Base-by-base conservation (phyloP, 2,888 invertebrate genomes). In the Matsumyia berberina region DNA sequence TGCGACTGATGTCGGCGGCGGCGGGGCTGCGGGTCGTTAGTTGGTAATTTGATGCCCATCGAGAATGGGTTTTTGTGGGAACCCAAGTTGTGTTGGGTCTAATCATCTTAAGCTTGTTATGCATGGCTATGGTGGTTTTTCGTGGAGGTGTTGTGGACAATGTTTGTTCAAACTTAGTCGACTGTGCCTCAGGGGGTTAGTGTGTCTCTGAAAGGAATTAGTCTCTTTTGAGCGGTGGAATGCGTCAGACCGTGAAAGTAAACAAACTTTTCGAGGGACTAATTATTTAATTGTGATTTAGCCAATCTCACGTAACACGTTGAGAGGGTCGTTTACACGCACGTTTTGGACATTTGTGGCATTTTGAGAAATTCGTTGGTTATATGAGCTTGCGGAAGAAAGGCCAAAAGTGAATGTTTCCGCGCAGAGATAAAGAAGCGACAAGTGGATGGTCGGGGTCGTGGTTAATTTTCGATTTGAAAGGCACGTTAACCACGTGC, bases 201-300 rank as follows among this genome's bases (percentile, higher is more conserved):
- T n/a, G 69, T 42, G 42, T 42, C 6, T 33, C 44, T 42, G 31
- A 3, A 42, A 9, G 42, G 42, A 42, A 51, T 19, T 33, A 53
- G 24, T 72, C 8, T 39, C 35, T 37, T 42, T 29, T 6, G 19
- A 7, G 8, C 29, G 1, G 33, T 55, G 51, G 62, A 64, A 73
- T 66, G 57, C 19, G 66, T 31, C 66, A 66, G 74, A 55, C 46
- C 53, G 66, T 66, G 74, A 74, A 66, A 74, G 74, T 57, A 62
- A 73, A 73, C 42, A 19, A 24, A 8, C 9, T 42, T 42, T 39
- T 53, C n/a, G 31, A 42, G 7, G 19, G 12, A 35, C 53, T 44
- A 53, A 64, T 73, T 64, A 64, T 53, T 64, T 44, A 51, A 42
- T 19, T 39, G 39, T n/a, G 31, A 33, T 31, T 9, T 29, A 17